Base-by-base conservation (phyloP, 2,888 invertebrate species). In the Halictus ligatus region DNA sequence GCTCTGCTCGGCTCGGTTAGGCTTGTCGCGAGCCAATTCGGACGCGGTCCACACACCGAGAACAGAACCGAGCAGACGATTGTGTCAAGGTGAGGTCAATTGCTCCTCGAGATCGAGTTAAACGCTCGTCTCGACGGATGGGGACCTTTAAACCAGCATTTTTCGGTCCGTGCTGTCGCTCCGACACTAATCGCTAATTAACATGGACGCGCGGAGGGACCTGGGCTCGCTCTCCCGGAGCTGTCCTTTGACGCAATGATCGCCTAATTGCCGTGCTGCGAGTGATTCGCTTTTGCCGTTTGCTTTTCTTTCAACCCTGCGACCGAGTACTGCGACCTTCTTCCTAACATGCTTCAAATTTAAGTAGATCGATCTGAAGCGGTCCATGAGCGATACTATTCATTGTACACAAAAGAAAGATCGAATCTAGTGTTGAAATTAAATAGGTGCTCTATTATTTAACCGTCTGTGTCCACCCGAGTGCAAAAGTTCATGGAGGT, bases 1-100 rank as follows among this genome's bases (percentile, higher is more conserved):
- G 54, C 18, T 54, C 21, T 6, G 54, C 18, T 54, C 54, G 54
- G 15, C 13, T 60, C 6, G 60, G 64, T 29, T 64, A 6, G 64
- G 29, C 6, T 64, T 7, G 64, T 15, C 64, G 64, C 64, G 64
- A 58, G 80, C 46, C 71, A 58, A 75, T 54, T 80, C 60, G 72
- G 54, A 48, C 67, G 71, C 73, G 1, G 40, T 67, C 50, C 18
- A 46, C 71, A 58, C 71, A 75, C 75, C 75, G 54, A 54, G 48
- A 58, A 58, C 54, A 74, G 54, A 84, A 77, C 64, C 50, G 50
- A 69, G 67, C 82, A 43, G 77, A 83, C 84, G 84, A 78, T 78
- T 67, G 84, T 85, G 84, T 85, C 84, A 85, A 85, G 84, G 84
- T 78, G 78, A 84, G 84, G 84, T 83, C 83, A 83, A 85, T 85